A percentile compares a stretch with the other conserved stretches of the same genome.
These are phyloP conservation scores for Philaethria dido DNA, from an alignment of 2,888 invertebrate species.

Conservation along the genomic window DNA sequence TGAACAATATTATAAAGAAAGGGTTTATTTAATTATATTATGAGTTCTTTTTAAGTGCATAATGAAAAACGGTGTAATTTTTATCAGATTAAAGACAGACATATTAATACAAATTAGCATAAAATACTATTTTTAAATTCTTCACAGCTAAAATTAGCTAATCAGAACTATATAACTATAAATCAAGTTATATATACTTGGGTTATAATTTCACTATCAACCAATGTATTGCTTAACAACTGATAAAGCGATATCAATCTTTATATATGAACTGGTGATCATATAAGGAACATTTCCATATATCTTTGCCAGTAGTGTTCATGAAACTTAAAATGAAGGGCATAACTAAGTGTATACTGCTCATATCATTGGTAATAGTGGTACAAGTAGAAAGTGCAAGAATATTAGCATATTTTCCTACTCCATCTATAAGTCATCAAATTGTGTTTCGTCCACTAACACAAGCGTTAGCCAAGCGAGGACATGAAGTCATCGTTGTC, in stretches of 20 bases:
- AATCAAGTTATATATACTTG: not conserved
- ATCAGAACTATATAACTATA: not conserved
- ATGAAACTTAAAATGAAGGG: not conserved
- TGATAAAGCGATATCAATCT: not conserved
- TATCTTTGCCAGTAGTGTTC: not conserved
- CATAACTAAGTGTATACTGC: not conserved
- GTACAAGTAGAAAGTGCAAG: conserved; percentile 43
- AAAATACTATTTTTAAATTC: not conserved
- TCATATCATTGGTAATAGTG: not conserved
- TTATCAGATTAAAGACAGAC: not conserved
- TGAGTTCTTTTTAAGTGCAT: too few relatives aligned
- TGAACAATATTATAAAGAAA: too few relatives aligned
- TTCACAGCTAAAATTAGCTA: not conserved
- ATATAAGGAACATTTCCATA: not conserved
- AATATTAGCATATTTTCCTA: conserved; percentile 52
- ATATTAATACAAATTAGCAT: too few relatives aligned
- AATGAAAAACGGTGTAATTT: too few relatives aligned
- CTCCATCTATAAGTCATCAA: conserved; percentile 60
- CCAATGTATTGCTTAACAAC: not conserved
- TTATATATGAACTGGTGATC: not conserved
- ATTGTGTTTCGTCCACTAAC: conserved; percentile 57
- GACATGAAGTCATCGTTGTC: conserved; percentile 62
- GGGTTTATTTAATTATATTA: too few relatives aligned
- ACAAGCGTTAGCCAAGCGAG: conserved; percentile 57
- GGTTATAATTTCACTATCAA: not conserved